phyloP scores from a whole-genome alignment of 1,140 invertebrate species.

The Pogonomyrmex barbatus region DNA sequence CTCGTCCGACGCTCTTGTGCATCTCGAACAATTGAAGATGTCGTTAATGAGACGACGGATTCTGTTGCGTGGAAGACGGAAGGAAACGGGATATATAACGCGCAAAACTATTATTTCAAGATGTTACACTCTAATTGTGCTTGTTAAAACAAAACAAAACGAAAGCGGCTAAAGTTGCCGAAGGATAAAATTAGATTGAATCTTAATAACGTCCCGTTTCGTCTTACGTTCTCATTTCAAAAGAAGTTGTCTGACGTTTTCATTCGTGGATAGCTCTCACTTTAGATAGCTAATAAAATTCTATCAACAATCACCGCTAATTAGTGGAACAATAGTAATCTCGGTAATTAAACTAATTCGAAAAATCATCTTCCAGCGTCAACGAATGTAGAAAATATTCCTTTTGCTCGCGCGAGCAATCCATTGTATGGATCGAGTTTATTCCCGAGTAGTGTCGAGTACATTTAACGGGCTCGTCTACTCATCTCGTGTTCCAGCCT shows the following conservation, averaged over 20 bases:
- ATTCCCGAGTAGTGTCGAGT: slow-evolving; percentile 44
- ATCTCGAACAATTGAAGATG: slow-evolving; percentile 13
- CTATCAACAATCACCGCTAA: slow-evolving; percentile 16
- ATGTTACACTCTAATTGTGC: slow-evolving; percentile 5
- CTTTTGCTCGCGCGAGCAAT: slow-evolving; percentile 40
- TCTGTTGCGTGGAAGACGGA: background rate
- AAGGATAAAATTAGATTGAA: slow-evolving; percentile 16
- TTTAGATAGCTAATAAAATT: background rate
- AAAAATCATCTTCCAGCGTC: slow-evolving; percentile 2
- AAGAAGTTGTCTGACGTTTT: background rate
- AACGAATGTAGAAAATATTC: slow-evolving; percentile 38
- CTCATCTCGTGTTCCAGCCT: slow-evolving; percentile 49
- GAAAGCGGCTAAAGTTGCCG: background rate
- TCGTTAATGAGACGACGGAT: slow-evolving; percentile 35
- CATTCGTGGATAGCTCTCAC: background rate
- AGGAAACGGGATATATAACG: background rate
- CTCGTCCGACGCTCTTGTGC: background rate
- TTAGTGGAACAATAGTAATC: slow-evolving; percentile 36
- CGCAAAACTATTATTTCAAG: background rate
- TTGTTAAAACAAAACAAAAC: slow-evolving; percentile 4
- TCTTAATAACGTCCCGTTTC: slow-evolving; percentile 19
- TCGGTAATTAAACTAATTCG: slow-evolving; percentile 48
- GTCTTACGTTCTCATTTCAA: background rate
- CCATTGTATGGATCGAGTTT: slow-evolving; percentile 34
- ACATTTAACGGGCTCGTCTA: slow-evolving; percentile 34